These are phyloP conservation scores for Pelusios castaneus DNA, from an alignment of 2,113 vertebrate genomes.

Conservation along the genomic window DNA sequence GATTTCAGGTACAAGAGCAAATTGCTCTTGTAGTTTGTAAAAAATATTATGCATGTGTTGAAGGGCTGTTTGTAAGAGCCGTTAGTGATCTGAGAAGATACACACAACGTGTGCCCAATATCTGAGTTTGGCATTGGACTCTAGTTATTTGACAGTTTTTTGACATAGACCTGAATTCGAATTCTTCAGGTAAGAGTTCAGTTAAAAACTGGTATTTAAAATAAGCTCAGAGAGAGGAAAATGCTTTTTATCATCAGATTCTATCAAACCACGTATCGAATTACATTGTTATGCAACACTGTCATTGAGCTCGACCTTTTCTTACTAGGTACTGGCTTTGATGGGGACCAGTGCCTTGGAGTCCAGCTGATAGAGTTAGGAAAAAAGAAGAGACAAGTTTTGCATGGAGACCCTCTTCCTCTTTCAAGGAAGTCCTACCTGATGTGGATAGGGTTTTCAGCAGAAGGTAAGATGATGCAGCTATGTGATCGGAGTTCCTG, in stretches of 20 bases:
- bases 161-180: not conserved
- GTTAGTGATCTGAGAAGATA: not conserved
- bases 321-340: slow-evolving; percentile 88
- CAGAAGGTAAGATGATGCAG: slow-evolving; percentile 84
- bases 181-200: not conserved
- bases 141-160: not conserved
- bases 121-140: not conserved
- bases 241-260: not conserved
- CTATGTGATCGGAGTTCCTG: rapidly evolving
- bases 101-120: not conserved
- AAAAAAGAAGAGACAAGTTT: slow-evolving; percentile 80
- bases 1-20: not conserved
- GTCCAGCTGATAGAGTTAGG: slow-evolving; percentile 90
- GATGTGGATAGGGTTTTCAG: slow-evolving; percentile 91
- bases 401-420: slow-evolving; percentile 87
- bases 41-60: not conserved
- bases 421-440: slow-evolving; percentile 87
- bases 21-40: not conserved
- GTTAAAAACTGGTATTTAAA: not conserved
- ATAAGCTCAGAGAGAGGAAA: not conserved
- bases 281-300: not conserved
- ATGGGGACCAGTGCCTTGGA: slow-evolving; percentile 92
- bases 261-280: not conserved
- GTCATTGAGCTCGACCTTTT: not conserved
- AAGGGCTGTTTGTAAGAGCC: not conserved